Base-by-base conservation (phyloP, 2,113 vertebrate genomes). In the Macquaria ambigua region DNA sequence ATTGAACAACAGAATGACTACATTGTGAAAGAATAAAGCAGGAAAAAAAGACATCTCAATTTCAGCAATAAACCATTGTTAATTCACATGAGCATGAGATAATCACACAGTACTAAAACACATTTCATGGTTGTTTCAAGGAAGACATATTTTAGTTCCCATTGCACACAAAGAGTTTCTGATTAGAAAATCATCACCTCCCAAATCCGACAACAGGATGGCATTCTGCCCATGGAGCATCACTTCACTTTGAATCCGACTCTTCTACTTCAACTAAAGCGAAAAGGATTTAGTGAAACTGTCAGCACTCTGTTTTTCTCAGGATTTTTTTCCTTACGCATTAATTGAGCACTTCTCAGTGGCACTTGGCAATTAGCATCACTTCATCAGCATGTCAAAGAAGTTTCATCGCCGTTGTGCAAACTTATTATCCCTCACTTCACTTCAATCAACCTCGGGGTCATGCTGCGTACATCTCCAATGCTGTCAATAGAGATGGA, bases 71-170 rank as follows among this genome's bases (percentile, higher is more conserved):
- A 62, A 82, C 4, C 72, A 83, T 61, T 81, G 68, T 89, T 79
- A 87, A 78, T 88, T 88, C 83, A 92, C 82, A 86, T 81, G 18
- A 87, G 50, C 83, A 86, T 43, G 15, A 59, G 12, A 85, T 89
- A 75, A 76, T 86, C 83, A 90, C 37, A 89, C 75, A 89, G 68
- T 7, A 55, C 1, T 74, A 74, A 69, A 77, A 90, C 53, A 91
- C 79, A 87, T 83, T 85, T 90, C 87, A 89, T 88, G 87, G 91
- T 92, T 92, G 91, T 83, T 87, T 85, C 84, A 92, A 93, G 92
- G 94, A 95, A 94, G 94, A 95, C 90, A 82, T 20, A 23, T 89
- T 89, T 85, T 31, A 69, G 82, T 87, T 92, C 61, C 50, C 52
- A 34, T 41, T 10, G 20, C 59, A 80, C 77, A 84, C 79, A 87